Base-by-base conservation (phyloP, 2,113 vertebrate genomes). In the Rousettus leschenaultii region DNA sequence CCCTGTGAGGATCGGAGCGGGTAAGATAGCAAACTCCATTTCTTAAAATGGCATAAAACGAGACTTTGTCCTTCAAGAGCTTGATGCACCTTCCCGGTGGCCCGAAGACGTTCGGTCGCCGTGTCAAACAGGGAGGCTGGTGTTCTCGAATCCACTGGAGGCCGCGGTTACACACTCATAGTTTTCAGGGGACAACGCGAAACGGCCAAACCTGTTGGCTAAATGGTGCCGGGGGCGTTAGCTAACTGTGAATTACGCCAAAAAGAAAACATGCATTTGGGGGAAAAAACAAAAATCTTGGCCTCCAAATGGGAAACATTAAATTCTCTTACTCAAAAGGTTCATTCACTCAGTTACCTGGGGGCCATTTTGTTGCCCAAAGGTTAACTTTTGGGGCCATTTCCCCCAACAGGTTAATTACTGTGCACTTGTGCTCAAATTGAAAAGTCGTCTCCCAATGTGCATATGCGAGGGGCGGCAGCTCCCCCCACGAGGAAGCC, bases 341-440 rank as follows among this genome's bases (percentile, higher is more conserved):
- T 89, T 82, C n/a, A 68, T 86, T 89, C 18, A 59, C 35, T 91
- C 18, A 2, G 14, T 94, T 75, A 87, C 86, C 68, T 55, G 74
- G 26, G 61, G 33, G 65, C 12, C 21, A 48, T 55, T 92, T 79
- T 65, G 70, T 43, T 91, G 57, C 57, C 15, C 43, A 48, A 30
- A 45, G 45, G 45, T 45, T 45, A 45, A 45, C 45, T 45, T 45
- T 45, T 11, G 45, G 45, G 45, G 45, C 45, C 45, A 12, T 45
- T 87, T 77, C 74, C 70, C 73, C 55, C 26, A 15, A 77, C 95
- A 96, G 33, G 61, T 94, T 77, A 92, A 85, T 61, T 48, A 84
- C 18, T 84, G 5, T 43, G 30, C 1, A 21, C 24, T 59, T 92
- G 51, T 65, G 89, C 75, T 87, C 33, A n/a, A 89, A 84, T 26